Evolutionary conservation across 1,140 invertebrate species (phyloP).

Genomic region (Mactra quadrangularis): DNA sequence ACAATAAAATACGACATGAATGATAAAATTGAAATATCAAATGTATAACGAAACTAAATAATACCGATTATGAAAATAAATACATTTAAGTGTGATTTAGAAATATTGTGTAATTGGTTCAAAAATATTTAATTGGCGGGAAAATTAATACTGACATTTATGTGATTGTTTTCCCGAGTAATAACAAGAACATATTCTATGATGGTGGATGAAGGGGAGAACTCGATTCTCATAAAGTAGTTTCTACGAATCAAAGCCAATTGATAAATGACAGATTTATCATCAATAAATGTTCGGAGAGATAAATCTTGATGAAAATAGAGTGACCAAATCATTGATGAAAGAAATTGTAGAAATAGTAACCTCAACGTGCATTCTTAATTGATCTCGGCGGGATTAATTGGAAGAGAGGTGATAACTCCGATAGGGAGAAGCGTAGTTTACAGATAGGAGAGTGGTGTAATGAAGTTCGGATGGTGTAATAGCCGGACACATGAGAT

Average conservation of each 20-base stretch:
- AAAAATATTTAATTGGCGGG: constrained; percentile 26
- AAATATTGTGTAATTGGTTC: too few species aligned
- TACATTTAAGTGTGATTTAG: too few species aligned
- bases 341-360: constrained; percentile 62
- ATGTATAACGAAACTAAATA: too few species aligned
- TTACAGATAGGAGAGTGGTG: constrained; percentile 21
- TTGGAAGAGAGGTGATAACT: constrained; percentile 34
- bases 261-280: constrained; percentile 63
- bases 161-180: constrained; percentile 31
- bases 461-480: constrained; percentile 53
- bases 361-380: constrained; percentile 54
- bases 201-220: too few species aligned
- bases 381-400: constrained; percentile 61
- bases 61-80: too few species aligned
- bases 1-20: too few species aligned
- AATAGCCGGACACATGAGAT: constrained; percentile 27
- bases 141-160: constrained; percentile 24
- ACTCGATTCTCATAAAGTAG: constrained; percentile 46
- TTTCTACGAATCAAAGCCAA: constrained; percentile 33
- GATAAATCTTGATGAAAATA: constrained; percentile 41
- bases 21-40: too few species aligned
- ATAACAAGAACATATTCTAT: constrained; percentile 42
- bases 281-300: constrained; percentile 54
- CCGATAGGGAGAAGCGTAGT: neutral
- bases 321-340: constrained; percentile 38